phyloP scores from a whole-genome alignment of 2,113 vertebrate species.

The Bufo bufo region DNA sequence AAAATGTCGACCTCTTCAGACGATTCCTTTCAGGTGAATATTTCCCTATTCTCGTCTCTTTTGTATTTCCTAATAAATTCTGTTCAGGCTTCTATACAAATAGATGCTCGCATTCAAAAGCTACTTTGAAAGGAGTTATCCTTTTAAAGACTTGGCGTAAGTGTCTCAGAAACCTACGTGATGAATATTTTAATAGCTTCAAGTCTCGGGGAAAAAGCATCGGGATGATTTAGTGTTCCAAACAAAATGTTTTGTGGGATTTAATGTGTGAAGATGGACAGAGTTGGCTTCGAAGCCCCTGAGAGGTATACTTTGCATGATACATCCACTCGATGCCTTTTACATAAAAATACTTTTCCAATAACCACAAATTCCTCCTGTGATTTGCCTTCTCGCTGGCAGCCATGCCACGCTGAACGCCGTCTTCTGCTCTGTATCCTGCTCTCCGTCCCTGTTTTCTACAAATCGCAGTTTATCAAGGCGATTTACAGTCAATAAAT shows the following conservation, averaged over 20 bases:
- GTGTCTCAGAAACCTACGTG: conserved; percentile 69
- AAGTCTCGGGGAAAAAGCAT: conserved; percentile 73
- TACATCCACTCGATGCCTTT: conserved; percentile 63
- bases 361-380: conserved; percentile 48
- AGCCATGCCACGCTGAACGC: neutral
- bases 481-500: conserved; percentile 23
- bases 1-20: conserved; percentile 2
- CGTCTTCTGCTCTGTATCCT: conserved; percentile 15
- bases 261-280: conserved; percentile 82
- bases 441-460: neutral
- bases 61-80: conserved; percentile 61
- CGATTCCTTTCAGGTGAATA: conserved; percentile 51
- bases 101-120: conserved; percentile 65
- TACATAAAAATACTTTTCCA: conserved; percentile 57
- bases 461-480: conserved; percentile 5
- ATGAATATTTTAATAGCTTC: conserved; percentile 89
- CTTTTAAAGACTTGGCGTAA: conserved; percentile 71
- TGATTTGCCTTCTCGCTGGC: conserved; percentile 33
- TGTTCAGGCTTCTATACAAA: conserved; percentile 60
- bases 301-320: conserved; percentile 59
- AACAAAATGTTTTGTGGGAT: conserved; percentile 78
- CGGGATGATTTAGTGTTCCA: conserved; percentile 76
- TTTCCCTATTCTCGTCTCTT: conserved; percentile 56
- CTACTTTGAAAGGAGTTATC: conserved; percentile 70
- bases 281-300: conserved; percentile 69